phyloP scores from a whole-genome alignment of 2,113 vertebrate species.

The Chaetodon auriga region DNA sequence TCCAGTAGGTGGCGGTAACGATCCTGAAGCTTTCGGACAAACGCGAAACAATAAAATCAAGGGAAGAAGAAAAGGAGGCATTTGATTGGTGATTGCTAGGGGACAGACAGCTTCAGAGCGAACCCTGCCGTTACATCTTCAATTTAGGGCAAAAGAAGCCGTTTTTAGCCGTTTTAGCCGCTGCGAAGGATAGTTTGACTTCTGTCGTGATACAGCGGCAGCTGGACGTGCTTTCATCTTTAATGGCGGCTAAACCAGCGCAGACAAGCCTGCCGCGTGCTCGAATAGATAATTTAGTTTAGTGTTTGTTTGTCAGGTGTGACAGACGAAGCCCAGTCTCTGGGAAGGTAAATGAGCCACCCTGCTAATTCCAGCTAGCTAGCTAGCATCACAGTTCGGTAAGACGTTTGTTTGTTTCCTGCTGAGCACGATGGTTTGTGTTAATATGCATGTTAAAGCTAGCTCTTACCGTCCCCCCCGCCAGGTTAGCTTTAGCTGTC shows the following conservation, averaged over 20 bases:
- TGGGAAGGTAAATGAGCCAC: constrained; percentile 58
- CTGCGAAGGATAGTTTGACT: no score
- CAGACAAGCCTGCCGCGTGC: neutral
- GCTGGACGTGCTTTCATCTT: neutral
- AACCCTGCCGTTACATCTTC: constrained; percentile 49
- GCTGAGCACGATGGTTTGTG: neutral
- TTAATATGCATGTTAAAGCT: neutral
- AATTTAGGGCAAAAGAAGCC: constrained; percentile 4
- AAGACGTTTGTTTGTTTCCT: neutral
- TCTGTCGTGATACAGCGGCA: neutral
- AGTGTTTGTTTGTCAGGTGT: constrained; percentile 50
- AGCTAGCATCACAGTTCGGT: neutral
- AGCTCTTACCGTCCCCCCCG: neutral
- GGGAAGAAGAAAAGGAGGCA: constrained; percentile 42
- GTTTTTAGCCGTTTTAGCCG: neutral
- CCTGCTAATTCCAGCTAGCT: constrained; percentile 45
- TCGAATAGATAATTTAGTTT: constrained; percentile 5
- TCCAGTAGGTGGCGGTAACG: neutral
- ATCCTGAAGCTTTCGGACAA: rapidly evolving
- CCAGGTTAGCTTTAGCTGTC: constrained; percentile 23
- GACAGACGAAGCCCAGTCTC: constrained; percentile 48
- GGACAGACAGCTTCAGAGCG: constrained; percentile 52
- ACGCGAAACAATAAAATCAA: neutral
- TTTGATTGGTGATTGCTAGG: constrained; percentile 71
- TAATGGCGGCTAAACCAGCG: neutral